Evolutionary conservation across 2,888 invertebrate species (phyloP).

Genomic region (Laothoe populi): DNA sequence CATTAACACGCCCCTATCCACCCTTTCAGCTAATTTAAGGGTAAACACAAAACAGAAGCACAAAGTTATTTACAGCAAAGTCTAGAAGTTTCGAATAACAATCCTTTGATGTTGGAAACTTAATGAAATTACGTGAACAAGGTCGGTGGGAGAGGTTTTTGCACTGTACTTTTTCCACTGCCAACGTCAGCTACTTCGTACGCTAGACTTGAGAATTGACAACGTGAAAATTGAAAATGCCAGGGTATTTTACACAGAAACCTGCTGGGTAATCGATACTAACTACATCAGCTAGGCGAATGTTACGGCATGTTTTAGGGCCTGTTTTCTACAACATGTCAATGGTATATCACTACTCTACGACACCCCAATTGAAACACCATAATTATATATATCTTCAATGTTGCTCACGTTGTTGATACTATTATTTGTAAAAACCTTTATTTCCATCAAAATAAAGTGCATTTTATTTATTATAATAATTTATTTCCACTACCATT

Average conservation of each 20-base stretch:
- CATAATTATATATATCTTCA: no score
- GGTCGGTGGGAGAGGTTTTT: conserved; percentile 6
- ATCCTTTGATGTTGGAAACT: conserved; percentile 19
- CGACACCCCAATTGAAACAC: no score
- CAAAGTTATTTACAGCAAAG: not conserved
- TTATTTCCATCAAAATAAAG: no score
- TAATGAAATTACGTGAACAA: conserved; percentile 17
- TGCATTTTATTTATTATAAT: no score
- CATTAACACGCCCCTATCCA: not conserved
- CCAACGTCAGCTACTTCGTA: not conserved
- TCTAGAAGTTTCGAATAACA: conserved; percentile 20
- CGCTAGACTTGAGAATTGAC: not conserved
- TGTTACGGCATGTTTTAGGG: not conserved
- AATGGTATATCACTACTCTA: not conserved
- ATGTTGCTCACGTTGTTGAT: no score
- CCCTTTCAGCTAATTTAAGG: conserved; percentile 4
- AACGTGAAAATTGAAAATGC: not conserved
- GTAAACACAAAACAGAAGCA: conserved; percentile 1
- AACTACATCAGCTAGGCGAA: not conserved
- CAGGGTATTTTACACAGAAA: not conserved
- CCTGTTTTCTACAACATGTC: not conserved
- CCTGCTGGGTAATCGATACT: not conserved
- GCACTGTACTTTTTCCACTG: not conserved
- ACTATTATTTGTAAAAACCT: no score
- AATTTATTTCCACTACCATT: no score